Evolutionary conservation across 2,797 vertebrate genomes (phyloP).

Genomic region (Oceanodroma leucorhoa): DNA sequence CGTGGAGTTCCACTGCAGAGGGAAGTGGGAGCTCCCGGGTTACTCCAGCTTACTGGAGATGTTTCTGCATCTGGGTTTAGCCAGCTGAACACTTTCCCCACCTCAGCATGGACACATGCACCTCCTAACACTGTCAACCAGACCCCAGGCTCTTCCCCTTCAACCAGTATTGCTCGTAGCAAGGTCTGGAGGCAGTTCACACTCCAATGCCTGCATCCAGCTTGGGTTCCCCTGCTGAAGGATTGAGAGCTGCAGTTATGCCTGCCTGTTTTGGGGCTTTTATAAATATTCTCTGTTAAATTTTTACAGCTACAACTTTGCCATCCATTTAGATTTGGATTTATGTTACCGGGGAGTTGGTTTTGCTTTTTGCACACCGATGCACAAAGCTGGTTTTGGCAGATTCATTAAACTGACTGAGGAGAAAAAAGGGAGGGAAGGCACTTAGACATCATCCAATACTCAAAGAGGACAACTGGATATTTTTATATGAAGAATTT

Average conservation of each 20-base stretch:
- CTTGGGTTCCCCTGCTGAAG: not conserved
- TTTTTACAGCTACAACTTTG: not conserved
- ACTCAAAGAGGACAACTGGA: not conserved
- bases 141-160: not conserved
- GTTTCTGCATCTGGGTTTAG: not conserved
- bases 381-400: not conserved
- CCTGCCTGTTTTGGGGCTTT: not conserved
- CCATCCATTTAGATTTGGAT: not conserved
- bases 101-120: not conserved
- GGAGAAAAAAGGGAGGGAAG: not conserved
- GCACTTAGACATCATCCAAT: not conserved
- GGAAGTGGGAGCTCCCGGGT: not conserved
- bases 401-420: not conserved
- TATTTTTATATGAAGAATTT: not conserved
- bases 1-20: not conserved
- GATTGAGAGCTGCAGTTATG: not conserved
- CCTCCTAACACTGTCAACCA: not conserved
- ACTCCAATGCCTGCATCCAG: not conserved
- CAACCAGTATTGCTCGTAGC: not conserved
- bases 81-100: not conserved
- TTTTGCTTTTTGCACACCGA: not conserved
- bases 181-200: not conserved
- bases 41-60: not conserved
- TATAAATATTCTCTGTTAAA: not conserved
- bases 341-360: not conserved